Percentiles rank a stretch among this genome's conserved stretches.
Conservation (phyloP, 2,113 vertebrate species). For the Sclerurus mexicanus region DNA sequence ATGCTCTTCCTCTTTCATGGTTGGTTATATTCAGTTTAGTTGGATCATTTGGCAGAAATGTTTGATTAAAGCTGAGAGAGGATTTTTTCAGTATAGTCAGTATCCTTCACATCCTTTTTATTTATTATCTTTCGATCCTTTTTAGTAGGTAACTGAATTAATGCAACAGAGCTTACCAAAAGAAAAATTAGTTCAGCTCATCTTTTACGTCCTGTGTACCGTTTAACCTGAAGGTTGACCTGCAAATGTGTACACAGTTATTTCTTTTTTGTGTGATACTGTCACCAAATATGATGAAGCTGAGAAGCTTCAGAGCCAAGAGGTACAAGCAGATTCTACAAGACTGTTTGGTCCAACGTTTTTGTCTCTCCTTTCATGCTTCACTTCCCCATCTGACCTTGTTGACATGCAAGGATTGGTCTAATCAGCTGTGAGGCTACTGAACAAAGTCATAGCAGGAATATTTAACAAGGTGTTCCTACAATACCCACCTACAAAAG, state of each 20-base stretch:
- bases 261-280: neutral
- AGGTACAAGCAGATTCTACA: neutral
- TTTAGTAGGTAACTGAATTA: neutral
- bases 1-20: neutral
- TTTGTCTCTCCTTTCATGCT: neutral
- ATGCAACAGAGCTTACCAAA: neutral
- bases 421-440: neutral
- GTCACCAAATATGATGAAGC: neutral
- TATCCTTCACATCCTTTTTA: neutral
- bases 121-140: neutral
- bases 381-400: neutral
- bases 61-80: neutral
- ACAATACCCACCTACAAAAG: neutral
- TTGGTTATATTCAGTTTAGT: neutral
- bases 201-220: neutral
- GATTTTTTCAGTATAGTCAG: neutral
- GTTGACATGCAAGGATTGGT: neutral
- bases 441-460: neutral
- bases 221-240: neutral
- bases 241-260: neutral
- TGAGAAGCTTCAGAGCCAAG: neutral
- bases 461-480: neutral
- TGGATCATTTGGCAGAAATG: neutral
- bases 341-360: neutral
- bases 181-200: neutral